Evolutionary conservation across 2,113 vertebrate genomes (phyloP), one percentile per base, ranked within the genome.

Genomic region (Brachyistius frenatus): DNA sequence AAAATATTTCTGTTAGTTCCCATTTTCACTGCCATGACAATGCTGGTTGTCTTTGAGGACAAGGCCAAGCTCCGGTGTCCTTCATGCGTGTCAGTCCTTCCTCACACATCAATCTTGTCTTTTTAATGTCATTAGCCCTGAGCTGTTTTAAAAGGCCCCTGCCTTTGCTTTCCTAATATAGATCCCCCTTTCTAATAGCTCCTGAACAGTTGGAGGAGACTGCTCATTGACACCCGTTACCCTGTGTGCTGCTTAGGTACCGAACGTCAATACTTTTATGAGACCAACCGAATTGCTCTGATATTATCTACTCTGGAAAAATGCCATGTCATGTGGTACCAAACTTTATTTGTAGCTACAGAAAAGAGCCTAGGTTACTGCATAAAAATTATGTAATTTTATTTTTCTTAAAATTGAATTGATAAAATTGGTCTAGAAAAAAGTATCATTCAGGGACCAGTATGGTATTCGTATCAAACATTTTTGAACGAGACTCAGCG

Each of bases 1-100:
- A 69, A 86, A 93, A 90, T 91, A 93, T 92, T 91, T 89, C 66
- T 85, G 74, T 89, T 90, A 85, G 86, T 84, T 78, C 74, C 78
- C 66, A 85, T 90, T 91, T 81, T 88, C 60, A 78, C 82, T 66
- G 79, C 67, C 70, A 37, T 66, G 39, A 86, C 77, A 67, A 78
- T 77, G 74, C 84, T 81, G 66, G 73, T 81, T 90, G 86, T 86
- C 85, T 91, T 86, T 86, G 78, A 86, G 62, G 70, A 78, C 52
- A 64, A 78, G 79, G 74, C 66, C 67, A 58, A 60, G 63, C 73
- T 79, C 86, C 69, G 10, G 50, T 77, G 91, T 90, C 88, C 85
- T 92, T 91, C 85, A 89, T 71, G 67, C 73, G 49, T 85, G 74
- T 80, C 68, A 77, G 75, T 44, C 57, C 70, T 65, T 67, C 77